Conservation (phyloP, 2,113 vertebrate species). For the Microcebus lehilahytsara region DNA sequence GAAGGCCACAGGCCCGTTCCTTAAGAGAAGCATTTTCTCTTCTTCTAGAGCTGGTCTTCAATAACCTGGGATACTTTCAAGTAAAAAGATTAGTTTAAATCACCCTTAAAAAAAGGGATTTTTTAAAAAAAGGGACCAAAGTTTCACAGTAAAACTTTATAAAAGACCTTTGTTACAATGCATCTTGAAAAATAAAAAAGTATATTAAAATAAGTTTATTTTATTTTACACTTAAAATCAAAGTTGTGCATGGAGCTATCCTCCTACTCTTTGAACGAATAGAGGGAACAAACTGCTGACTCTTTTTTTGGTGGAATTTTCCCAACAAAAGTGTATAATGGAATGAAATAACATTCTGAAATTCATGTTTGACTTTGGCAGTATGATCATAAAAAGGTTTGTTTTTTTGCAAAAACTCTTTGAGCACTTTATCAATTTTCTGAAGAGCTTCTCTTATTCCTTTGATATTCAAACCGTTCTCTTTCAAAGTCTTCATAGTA, state of each 20-base stretch:
- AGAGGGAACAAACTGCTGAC: neutral
- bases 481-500: slow-evolving; percentile 39
- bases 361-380: slow-evolving; percentile 46
- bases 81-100: slow-evolving; percentile 26
- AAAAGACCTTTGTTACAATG: neutral
- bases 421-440: slow-evolving; percentile 49
- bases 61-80: neutral
- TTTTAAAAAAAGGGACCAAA: neutral
- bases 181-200: neutral
- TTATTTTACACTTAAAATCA: neutral
- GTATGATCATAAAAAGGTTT: slow-evolving; percentile 35
- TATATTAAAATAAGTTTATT: slow-evolving; percentile 25
- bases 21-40: neutral
- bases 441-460: slow-evolving; percentile 36
- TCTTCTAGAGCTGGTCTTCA: neutral
- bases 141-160: neutral
- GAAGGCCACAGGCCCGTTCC: neutral
- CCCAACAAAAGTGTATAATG: neutral
- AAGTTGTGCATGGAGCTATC: neutral
- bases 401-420: slow-evolving; percentile 30
- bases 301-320: slow-evolving; percentile 42
- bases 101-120: neutral
- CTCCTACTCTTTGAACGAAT: neutral
- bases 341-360: slow-evolving; percentile 18
- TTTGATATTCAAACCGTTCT: slow-evolving; percentile 48